A percentile compares a stretch with the other conserved stretches of the same genome.
phyloP scores from a whole-genome alignment of 2,113 vertebrate genomes.

The Erinaceus europaeus region DNA sequence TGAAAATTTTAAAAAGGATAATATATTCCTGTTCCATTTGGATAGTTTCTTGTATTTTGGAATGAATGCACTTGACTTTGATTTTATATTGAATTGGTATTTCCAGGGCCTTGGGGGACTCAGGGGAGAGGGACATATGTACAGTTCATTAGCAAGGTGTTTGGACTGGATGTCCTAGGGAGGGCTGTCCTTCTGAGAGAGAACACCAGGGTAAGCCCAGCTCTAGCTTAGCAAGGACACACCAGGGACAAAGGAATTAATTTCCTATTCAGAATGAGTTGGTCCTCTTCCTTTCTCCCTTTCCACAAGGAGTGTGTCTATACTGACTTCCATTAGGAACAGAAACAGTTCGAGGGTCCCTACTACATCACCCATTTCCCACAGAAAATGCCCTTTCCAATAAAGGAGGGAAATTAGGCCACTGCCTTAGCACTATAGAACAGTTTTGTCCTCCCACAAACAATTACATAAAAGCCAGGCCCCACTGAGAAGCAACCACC shows the following conservation, averaged over 20 bases:
- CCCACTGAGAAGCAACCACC: neutral
- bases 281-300: neutral
- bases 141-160: conserved; percentile 21
- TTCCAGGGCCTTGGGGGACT: neutral
- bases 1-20: conserved; percentile 26
- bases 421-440: neutral
- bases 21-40: neutral
- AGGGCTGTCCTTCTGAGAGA: neutral
- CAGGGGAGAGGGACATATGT: neutral
- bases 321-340: neutral
- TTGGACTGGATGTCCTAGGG: conserved; percentile 24
- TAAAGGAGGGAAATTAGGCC: conserved; percentile 30
- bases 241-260: conserved; percentile 13
- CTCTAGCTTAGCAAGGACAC: conserved; percentile 16
- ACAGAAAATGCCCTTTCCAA: conserved; percentile 28
- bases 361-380: conserved; percentile 11
- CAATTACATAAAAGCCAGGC: conserved; percentile 29
- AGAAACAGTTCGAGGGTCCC: neutral
- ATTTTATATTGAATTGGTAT: conserved; percentile 14
- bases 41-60: neutral
- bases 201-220: neutral
- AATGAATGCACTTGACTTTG: conserved; percentile 16
- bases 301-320: neutral
- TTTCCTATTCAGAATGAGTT: conserved; percentile 44
- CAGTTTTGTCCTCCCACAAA: neutral